Percentiles rank a stretch among this genome's conserved stretches.
Conservation (phyloP, 2,797 vertebrate species). For the Avahi laniger region DNA sequence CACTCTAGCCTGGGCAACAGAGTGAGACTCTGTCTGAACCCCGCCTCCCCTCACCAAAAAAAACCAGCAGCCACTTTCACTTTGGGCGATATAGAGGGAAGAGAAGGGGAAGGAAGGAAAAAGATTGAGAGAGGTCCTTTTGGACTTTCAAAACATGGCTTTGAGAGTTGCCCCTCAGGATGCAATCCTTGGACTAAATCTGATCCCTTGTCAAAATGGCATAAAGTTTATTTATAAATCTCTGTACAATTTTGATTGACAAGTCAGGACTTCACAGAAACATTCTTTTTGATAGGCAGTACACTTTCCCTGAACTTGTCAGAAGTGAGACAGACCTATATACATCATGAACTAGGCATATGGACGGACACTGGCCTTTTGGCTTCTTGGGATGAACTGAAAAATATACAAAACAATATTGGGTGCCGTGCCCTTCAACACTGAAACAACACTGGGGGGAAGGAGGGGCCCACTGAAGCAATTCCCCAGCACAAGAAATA, state of each 20-base stretch:
- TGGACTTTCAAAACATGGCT: neutral
- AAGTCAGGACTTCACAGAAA: slow-evolving; percentile 84
- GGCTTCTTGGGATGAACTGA: slow-evolving; percentile 60
- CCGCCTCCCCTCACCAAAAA: no score
- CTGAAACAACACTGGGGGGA: neutral
- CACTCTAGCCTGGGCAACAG: no score
- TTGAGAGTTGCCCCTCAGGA: slow-evolving; percentile 7
- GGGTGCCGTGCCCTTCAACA: neutral
- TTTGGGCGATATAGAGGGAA: neutral
- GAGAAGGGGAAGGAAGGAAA: neutral
- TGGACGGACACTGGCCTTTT: slow-evolving; percentile 38
- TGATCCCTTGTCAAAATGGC: slow-evolving; percentile 84
- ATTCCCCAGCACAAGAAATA: neutral
- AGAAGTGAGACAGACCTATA: slow-evolving; percentile 50
- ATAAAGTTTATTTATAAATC: slow-evolving; percentile 88
- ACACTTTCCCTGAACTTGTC: slow-evolving; percentile 52
- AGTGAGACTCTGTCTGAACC: no score
- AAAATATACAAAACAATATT: slow-evolving; percentile 1
- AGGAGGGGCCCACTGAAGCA: neutral
- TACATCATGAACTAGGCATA: slow-evolving; percentile 24
- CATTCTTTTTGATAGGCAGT: slow-evolving; percentile 69
- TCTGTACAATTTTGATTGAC: slow-evolving; percentile 86
- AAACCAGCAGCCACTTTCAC: neutral
- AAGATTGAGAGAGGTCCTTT: neutral
- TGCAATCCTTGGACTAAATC: slow-evolving; percentile 78